phyloP scores from a whole-genome alignment of 2,888 invertebrate species.

The Linnaemya vulpina region DNA sequence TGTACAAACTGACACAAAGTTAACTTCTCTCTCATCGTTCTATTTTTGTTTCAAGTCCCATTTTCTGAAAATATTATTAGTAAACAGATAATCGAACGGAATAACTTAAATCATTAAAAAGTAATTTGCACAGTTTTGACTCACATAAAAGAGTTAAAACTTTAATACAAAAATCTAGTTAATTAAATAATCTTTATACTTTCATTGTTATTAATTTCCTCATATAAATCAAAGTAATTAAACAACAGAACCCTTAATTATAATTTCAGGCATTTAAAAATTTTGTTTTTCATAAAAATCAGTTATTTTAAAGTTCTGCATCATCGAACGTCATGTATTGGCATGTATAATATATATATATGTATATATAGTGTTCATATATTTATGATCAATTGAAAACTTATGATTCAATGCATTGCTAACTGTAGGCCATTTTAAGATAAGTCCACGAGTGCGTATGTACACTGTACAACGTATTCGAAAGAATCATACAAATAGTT shows the following conservation, averaged over 20 bases:
- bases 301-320: slow-evolving; percentile 34
- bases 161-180: no score
- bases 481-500: slow-evolving; percentile 37
- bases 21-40: no score
- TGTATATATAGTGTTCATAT: slow-evolving; percentile 23
- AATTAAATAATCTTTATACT: no score
- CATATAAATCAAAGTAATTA: no score
- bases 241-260: neutral
- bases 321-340: slow-evolving; percentile 11
- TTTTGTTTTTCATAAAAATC: neutral
- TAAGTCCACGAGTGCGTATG: neutral
- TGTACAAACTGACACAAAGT: no score
- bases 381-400: slow-evolving; percentile 70
- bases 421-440: slow-evolving; percentile 60
- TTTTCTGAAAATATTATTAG: no score
- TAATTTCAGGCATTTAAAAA: neutral
- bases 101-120: no score
- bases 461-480: neutral
- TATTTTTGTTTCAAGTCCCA: no score
- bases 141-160: no score
- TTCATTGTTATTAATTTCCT: no score
- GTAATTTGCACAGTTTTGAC: no score
- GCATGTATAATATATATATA: slow-evolving; percentile 3
- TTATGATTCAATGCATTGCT: slow-evolving; percentile 67
- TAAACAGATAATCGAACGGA: no score